phyloP scores from a whole-genome alignment of 2,113 vertebrate genomes.

The Aptenodytes patagonicus region DNA sequence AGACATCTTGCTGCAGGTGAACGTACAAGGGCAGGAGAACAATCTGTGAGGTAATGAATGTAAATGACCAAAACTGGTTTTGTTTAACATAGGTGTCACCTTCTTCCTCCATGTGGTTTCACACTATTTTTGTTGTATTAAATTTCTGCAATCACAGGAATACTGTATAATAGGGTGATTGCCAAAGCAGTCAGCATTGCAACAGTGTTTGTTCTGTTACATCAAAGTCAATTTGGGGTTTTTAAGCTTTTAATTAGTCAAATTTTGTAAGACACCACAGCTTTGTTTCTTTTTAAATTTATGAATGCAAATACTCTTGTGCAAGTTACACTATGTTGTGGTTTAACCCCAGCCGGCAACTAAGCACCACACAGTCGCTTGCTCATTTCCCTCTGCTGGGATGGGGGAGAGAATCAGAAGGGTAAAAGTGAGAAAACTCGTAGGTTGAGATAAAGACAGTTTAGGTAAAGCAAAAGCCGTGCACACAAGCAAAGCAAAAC shows the following conservation, averaged over 20 bases:
- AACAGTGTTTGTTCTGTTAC: neutral
- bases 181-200: neutral
- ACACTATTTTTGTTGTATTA: neutral
- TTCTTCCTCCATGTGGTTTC: neutral
- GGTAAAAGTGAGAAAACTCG: neutral
- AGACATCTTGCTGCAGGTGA: neutral
- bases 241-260: neutral
- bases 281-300: neutral
- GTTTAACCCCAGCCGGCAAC: neutral
- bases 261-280: neutral
- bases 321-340: neutral
- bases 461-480: neutral
- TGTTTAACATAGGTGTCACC: neutral
- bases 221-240: neutral
- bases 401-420: neutral
- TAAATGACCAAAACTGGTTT: neutral
- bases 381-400: fast-evolving
- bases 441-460: neutral
- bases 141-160: neutral
- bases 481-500: neutral
- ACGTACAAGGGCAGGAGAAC: neutral
- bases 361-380: fast-evolving
- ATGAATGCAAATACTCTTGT: neutral
- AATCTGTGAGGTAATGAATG: neutral
- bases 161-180: neutral